Percentiles rank a stretch among this genome's conserved stretches.
These are phyloP conservation scores for Ivindomyrus marchei DNA, from an alignment of 2,113 vertebrate genomes.

Conservation along the genomic window DNA sequence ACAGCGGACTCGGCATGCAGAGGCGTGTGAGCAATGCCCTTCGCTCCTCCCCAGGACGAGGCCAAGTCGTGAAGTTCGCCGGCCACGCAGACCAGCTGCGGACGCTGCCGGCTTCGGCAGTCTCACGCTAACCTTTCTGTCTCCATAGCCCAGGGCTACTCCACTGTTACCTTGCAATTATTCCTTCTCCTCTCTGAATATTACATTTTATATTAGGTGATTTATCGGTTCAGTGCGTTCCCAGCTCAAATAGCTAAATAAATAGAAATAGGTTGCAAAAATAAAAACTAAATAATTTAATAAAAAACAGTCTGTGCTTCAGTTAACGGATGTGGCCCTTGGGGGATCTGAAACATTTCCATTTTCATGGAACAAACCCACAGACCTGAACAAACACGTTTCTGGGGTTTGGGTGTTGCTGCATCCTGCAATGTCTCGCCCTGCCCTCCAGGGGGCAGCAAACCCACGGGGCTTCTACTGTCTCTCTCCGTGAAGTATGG, in stretches of 20 bases:
- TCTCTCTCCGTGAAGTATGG: neutral
- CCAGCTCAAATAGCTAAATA: slow-evolving; percentile 8
- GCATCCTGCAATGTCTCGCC: neutral
- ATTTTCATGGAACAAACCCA: neutral
- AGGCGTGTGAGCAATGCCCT: no score
- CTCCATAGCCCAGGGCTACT: slow-evolving; percentile 17
- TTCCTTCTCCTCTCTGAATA: slow-evolving; percentile 5
- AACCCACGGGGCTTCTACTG: neutral
- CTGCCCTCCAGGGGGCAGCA: slow-evolving; percentile 14
- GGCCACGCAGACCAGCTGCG: slow-evolving; percentile 13
- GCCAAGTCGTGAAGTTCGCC: neutral
- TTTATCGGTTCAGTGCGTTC: slow-evolving; percentile 18
- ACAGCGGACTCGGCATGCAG: neutral
- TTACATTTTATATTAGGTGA: neutral
- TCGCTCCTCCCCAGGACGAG: neutral
- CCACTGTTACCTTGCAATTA: slow-evolving; percentile 19
- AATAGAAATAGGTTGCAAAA: neutral
- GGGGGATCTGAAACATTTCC: neutral
- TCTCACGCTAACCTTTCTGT: neutral
- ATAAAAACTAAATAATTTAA: slow-evolving; percentile 5
- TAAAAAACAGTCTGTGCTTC: neutral
- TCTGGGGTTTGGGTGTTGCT: neutral
- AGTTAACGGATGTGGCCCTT: neutral
- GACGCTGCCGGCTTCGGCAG: slow-evolving; percentile 12
- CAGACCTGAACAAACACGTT: neutral